phyloP scores from a whole-genome alignment of 2,113 vertebrate genomes.

The Lepus americanus region DNA sequence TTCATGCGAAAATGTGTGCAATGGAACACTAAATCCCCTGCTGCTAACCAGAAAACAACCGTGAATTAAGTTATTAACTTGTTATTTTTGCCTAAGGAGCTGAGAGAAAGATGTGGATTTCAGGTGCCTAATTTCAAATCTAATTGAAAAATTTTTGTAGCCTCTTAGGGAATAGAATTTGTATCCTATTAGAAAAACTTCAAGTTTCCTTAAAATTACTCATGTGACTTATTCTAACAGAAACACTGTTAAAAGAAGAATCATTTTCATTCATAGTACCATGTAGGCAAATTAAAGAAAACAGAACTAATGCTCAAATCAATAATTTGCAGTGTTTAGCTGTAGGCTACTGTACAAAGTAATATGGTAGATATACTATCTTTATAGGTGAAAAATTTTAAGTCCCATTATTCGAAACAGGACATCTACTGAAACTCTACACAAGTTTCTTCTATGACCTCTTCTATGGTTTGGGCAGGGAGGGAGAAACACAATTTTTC shows the following conservation, averaged over 20 bases:
- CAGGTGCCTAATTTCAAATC: slow-evolving; percentile 88
- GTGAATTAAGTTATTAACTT: slow-evolving; percentile 87
- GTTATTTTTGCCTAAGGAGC: slow-evolving; percentile 88
- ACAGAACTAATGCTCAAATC: slow-evolving; percentile 82
- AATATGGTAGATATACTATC: slow-evolving; percentile 81
- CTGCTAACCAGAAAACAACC: slow-evolving; percentile 79
- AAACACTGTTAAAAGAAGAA: slow-evolving; percentile 76
- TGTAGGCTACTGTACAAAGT: slow-evolving; percentile 74
- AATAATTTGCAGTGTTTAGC: slow-evolving; percentile 82
- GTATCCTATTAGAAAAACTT: slow-evolving; percentile 83
- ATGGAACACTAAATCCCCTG: slow-evolving; percentile 72
- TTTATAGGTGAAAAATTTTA: slow-evolving; percentile 67
- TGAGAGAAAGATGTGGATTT: slow-evolving; percentile 86
- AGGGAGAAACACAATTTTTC: neutral
- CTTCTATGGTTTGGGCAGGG: neutral
- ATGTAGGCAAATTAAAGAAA: slow-evolving; percentile 82
- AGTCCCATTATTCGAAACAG: slow-evolving; percentile 69
- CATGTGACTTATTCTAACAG: slow-evolving; percentile 80
- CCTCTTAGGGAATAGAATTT: slow-evolving; percentile 84
- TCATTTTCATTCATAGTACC: slow-evolving; percentile 82
- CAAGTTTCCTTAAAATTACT: slow-evolving; percentile 85
- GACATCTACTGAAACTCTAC: neutral
- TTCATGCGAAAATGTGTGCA: slow-evolving; percentile 80
- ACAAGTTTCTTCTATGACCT: slow-evolving; percentile 39
- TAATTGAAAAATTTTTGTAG: slow-evolving; percentile 86